These are phyloP conservation scores for Danio rerio DNA, from an alignment of 2,113 vertebrate genomes.

Conservation along the genomic window DNA sequence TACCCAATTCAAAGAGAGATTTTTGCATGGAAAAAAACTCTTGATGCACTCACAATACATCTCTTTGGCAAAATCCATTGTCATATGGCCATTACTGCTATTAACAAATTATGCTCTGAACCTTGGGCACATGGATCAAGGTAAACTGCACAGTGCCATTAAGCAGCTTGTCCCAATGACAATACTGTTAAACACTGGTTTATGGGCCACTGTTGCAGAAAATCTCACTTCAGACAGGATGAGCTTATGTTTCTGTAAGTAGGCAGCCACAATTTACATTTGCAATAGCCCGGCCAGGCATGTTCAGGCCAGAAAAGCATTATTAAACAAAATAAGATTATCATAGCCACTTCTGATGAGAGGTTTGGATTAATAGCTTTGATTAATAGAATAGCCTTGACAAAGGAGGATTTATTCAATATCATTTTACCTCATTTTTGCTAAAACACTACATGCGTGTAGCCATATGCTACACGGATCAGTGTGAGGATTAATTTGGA, in stretches of 20 bases:
- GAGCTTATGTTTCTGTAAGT: conserved; percentile 42
- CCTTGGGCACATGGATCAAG: conserved; percentile 11
- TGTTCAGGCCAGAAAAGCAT: neutral
- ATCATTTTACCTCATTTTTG: conserved; percentile 11
- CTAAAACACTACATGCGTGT: conserved; percentile 17
- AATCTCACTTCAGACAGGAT: conserved; percentile 32
- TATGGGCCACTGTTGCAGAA: conserved; percentile 38
- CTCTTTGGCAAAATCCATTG: conserved; percentile 26
- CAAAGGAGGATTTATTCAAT: conserved; percentile 40
- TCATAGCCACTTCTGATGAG: conserved; percentile 18
- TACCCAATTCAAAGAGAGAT: conserved; percentile 4
- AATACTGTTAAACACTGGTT: conserved; percentile 34
- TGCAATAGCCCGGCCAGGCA: neutral
- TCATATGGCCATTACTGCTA: conserved; percentile 45
- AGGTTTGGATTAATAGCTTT: conserved; percentile 20
- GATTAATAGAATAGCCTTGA: conserved; percentile 27
- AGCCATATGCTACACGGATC: conserved; percentile 21
- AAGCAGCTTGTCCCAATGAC: conserved; percentile 45
- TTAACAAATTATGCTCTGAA: conserved; percentile 36
- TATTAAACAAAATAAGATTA: conserved; percentile 31
- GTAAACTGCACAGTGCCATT: conserved; percentile 30
- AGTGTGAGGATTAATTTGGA: conserved; percentile 5
- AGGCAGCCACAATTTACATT: conserved; percentile 30
- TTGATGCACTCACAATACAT: neutral
- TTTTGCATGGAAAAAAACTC: conserved; percentile 1